Base-by-base conservation (phyloP, 2,888 invertebrate species). In the Sinohyriopsis cumingii region DNA sequence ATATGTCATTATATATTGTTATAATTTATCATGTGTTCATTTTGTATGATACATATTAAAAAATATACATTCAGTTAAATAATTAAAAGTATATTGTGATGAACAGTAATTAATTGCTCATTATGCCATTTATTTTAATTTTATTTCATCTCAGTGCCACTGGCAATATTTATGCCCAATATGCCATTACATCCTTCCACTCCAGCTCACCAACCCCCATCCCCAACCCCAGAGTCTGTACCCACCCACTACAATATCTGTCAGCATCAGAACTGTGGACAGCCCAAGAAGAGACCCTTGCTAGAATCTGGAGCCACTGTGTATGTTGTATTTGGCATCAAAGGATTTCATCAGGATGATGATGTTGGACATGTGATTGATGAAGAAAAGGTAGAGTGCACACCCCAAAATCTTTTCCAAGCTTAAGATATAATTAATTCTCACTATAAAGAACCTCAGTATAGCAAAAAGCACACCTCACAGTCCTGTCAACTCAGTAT, bases 261-360 rank as follows among this genome's bases (percentile, higher is more conserved):
- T 72, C 71, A 81, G 28, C 68, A 77, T 12, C 79, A 79, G 19
- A 79, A 81, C 45, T 87, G 87, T 67, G 78, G 79, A 20, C 73
- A 85, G 61, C 68, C 82, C n/a, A 81, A 84, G 69, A 77, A 80
- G 9, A 74, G 86, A 28, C 87, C 88, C 7, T 73, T 81, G 54
- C 63, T 88, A 70, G 86, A 86, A 68, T 79, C 82, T 0, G 86
- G 86, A 3, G 85, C 87, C 9, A 82, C 82, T 4, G 85, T 88
- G 7, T 87, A 85, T 69, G 85, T 88, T 3, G 85, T 88, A 28
- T 83, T 88, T 66, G 88, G 88, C n/a, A 84, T 88, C 59, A 80
- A 79, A 55, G 79, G 79, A 25, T 74, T 73, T 59, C 61, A 75
- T 28, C 71, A 69, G 72, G 54, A 67, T 6, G 73, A 79, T 12